These are phyloP conservation scores for Mormyrus hasselquistii DNA, from an alignment of 2,797 vertebrate species.

Conservation along the genomic window DNA sequence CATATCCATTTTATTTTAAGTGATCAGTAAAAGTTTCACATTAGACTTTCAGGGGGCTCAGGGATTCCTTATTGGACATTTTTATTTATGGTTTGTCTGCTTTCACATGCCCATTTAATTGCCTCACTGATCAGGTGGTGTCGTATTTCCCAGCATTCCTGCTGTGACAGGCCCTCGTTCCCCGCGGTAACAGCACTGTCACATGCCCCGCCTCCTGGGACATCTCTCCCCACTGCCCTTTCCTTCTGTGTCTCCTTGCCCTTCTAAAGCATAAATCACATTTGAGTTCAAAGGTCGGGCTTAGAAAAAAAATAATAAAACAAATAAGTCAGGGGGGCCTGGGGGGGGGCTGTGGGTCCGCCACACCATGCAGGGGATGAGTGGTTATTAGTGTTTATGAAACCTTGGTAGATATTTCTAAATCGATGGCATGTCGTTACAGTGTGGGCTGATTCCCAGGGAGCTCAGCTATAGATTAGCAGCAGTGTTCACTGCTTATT, in stretches of 20 bases:
- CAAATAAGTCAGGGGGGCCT: slow-evolving; percentile 34
- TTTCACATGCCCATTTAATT: not conserved
- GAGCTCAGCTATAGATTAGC: slow-evolving; percentile 40
- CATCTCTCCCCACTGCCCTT: not conserved
- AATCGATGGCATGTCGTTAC: slow-evolving; percentile 48
- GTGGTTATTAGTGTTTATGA: slow-evolving; percentile 47
- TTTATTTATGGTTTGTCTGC: not conserved
- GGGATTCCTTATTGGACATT: not conserved
- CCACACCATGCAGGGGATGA: slow-evolving; percentile 22
- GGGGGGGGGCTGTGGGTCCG: not conserved
- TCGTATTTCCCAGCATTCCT: slow-evolving; percentile 19
- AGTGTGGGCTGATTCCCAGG: slow-evolving; percentile 37
- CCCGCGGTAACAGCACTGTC: slow-evolving; percentile 17
- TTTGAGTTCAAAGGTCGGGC: slow-evolving; percentile 11
- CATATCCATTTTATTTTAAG: not conserved
- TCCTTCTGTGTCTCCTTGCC: not conserved
- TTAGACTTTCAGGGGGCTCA: not conserved
- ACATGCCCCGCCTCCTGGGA: not conserved
- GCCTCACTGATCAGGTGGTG: not conserved
- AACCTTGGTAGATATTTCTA: slow-evolving; percentile 51
- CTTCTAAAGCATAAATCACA: slow-evolving; percentile 25
- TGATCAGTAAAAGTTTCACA: not conserved
- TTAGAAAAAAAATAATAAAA: slow-evolving; percentile 19
- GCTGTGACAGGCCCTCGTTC: slow-evolving; percentile 25
- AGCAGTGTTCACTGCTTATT: slow-evolving; percentile 41